These are phyloP conservation scores for Lysandra bellargus DNA, from an alignment of 2,888 invertebrate genomes.

Conservation along the genomic window DNA sequence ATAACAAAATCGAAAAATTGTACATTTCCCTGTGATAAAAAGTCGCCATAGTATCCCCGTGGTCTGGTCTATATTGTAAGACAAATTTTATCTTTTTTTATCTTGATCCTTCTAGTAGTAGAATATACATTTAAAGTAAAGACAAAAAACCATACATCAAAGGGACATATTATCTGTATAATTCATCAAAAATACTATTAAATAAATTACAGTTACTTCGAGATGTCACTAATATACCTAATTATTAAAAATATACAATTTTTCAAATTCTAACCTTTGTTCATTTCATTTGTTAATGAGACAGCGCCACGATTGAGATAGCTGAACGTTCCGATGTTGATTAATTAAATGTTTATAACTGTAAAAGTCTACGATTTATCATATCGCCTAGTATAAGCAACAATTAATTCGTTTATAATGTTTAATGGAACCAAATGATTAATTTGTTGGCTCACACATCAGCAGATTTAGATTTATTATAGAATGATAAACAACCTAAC, in stretches of 20 bases:
- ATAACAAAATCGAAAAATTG: no score
- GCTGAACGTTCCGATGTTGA: conserved; percentile 61
- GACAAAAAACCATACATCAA: no score
- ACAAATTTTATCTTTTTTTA: no score
- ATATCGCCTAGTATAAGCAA: neutral
- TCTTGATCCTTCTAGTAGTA: no score
- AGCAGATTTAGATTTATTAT: neutral
- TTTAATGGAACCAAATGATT: neutral
- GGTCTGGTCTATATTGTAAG: no score
- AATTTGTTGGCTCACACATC: neutral
- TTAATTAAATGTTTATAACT: conserved; percentile 62
- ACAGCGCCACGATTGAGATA: conserved; percentile 56
- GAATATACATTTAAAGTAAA: no score
- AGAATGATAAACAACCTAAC: neutral
- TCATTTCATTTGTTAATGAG: conserved; percentile 63
- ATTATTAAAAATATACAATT: neutral
- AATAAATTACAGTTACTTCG: neutral
- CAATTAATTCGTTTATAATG: conserved; percentile 11
- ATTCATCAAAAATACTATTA: neutral
- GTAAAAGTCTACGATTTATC: conserved; percentile 43
- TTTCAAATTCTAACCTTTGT: conserved; percentile 40
- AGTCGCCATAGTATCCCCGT: no score
- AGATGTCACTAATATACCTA: neutral
- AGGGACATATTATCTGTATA: neutral
- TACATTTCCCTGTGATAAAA: no score